These are phyloP conservation scores for Hyppa rectilinea DNA, from an alignment of 2,888 invertebrate species.

Conservation along the genomic window DNA sequence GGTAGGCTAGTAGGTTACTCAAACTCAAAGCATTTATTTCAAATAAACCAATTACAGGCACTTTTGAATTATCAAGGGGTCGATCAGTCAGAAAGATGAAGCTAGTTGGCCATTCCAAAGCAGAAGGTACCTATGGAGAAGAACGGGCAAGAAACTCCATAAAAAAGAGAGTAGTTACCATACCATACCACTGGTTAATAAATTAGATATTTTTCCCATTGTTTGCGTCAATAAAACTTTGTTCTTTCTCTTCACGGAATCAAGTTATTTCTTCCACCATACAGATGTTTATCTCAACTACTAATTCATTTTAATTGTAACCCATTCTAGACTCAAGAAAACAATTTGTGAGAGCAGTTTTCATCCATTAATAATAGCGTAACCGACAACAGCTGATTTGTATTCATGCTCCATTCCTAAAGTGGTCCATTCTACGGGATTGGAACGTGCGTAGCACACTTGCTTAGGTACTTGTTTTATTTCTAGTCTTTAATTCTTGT, in stretches of 20 bases:
- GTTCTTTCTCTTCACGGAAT: background rate
- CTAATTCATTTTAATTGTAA: slow-evolving; percentile 26
- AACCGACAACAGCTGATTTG: slow-evolving; percentile 56
- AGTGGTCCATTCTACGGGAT: slow-evolving; percentile 53
- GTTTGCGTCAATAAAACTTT: no score
- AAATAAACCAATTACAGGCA: no score
- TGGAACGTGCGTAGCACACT: slow-evolving; percentile 57
- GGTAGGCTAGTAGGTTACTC: no score
- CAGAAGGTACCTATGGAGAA: no score
- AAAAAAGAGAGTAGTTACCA: no score
- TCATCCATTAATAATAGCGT: slow-evolving; percentile 45
- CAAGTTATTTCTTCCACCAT: background rate
- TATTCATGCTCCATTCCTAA: slow-evolving; percentile 48
- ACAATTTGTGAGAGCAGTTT: slow-evolving; percentile 49
- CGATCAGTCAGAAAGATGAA: no score
- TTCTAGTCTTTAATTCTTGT: slow-evolving; percentile 36
- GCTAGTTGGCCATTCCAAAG: no score
- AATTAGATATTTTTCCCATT: no score
- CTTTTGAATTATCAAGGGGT: no score
- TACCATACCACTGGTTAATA: no score
- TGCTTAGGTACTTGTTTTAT: slow-evolving; percentile 36
- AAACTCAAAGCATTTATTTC: no score
- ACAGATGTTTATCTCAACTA: background rate
- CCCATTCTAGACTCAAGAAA: slow-evolving; percentile 21
- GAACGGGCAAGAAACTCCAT: no score